Conservation (phyloP, 2,888 invertebrate genomes). For the Prosopocoilus inquinatus region DNA sequence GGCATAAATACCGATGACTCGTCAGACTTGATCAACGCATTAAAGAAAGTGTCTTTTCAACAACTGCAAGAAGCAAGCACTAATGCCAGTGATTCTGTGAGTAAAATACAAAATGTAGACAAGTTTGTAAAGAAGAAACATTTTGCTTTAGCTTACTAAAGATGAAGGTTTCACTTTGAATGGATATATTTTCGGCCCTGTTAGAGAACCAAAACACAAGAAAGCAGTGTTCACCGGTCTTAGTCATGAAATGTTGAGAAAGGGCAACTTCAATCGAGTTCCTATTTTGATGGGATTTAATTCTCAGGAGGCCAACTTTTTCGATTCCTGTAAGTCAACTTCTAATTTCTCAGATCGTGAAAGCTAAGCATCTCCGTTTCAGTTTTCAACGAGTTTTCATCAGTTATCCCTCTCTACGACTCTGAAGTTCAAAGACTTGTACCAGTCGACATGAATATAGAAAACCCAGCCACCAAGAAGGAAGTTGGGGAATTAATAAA, state of each 20-base stretch:
- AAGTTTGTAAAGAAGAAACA: neutral
- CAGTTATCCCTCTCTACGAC: too few species aligned
- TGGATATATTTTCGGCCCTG: slow-evolving; percentile 6
- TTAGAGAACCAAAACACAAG: neutral
- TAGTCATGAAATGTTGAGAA: slow-evolving; percentile 6
- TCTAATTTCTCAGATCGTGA: neutral
- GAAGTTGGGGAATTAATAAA: too few species aligned
- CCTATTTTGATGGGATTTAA: slow-evolving; percentile 7
- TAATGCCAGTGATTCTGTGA: neutral
- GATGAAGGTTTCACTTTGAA: neutral
- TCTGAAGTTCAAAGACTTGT: too few species aligned
- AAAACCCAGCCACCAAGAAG: too few species aligned
- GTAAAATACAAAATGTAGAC: neutral
- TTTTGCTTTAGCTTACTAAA: neutral
- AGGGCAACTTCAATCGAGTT: slow-evolving; percentile 3
- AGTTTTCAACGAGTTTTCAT: too few species aligned
- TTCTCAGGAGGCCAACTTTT: neutral
- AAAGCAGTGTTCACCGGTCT: slow-evolving; percentile 4
- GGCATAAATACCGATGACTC: slow-evolving; percentile 2
- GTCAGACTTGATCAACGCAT: slow-evolving; percentile 20
- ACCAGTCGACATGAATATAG: too few species aligned
- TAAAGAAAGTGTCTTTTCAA: slow-evolving; percentile 24
- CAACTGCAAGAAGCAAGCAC: neutral
- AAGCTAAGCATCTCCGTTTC: too few species aligned
- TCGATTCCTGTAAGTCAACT: neutral